Evolutionary conservation across 2,888 invertebrate species (phyloP), one percentile per base, ranked within the genome.

Genomic region (Ochropleura leucogaster): DNA sequence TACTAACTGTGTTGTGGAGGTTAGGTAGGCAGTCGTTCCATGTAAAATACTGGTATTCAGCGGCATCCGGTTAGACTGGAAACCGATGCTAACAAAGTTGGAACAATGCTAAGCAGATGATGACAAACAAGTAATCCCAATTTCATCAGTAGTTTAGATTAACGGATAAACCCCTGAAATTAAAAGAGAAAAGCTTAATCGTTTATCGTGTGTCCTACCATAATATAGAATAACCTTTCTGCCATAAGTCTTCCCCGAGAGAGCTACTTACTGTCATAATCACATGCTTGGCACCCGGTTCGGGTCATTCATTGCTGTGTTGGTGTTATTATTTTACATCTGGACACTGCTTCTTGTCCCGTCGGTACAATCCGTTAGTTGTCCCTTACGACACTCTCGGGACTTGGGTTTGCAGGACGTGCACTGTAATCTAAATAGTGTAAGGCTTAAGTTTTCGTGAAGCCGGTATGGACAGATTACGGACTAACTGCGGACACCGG

Each of bases 281-380:
- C 71, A 67, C 81, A 46, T 59, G 57, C 53, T 82, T 71, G 59
- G 64, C 59, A 64, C 51, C n/a, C 59, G 10, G 30, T 9, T 65
- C 12, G 30, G 69, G 44, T 64, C 40, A 40, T 67, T 51, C 6
- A 77, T 68, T 62, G 62, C 10, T 62, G 20, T 65, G 57, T 63
- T 53, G 55, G 14, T 65, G 51, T 63, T 84, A 68, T 76, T 74
- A 78, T 65, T 63, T 53, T 59, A 68, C 51, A 68, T 62, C 67
- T 74, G 47, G 44, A 57, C 20, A 62, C n/a, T 57, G 14, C 30
- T 18, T 30, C 16, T 51, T 10, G 55, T 68, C 51, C 68, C 68
- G 55, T 62, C 42, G 53, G 60, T n/a, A 55, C 59, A 73, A 71
- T 69, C 55, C 68, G 40, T 76, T 73, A 80, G 72, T 71, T 40